Base-by-base conservation (phyloP, 2,888 invertebrate genomes). In the Chromoteleia sp. region DNA sequence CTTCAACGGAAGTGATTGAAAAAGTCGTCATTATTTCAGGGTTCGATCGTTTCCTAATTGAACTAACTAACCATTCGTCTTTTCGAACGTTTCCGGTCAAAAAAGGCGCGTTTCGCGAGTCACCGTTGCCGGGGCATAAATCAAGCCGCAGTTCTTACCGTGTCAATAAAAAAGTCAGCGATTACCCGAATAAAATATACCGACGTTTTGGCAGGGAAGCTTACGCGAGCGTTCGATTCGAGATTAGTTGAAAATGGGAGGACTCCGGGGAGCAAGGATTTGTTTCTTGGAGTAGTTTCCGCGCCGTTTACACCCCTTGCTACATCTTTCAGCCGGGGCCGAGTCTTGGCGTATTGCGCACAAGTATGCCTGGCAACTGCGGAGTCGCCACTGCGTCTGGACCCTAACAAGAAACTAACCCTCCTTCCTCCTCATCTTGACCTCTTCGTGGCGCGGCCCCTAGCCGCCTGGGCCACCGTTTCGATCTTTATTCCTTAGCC, bases 391-490 rank as follows among this genome's bases (percentile, higher is more conserved):
- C 86, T 88, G 87, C 88, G 90, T 91, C 91, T 91, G 90, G 89
- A 90, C 89, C 89, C 89, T 90, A 90, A 90, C 90, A 90, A 90
- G 90, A 91, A 91, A 90, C 91, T 89, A 88, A 88, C 88, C 88
- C 88, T 87, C 87, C 87, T 87, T 84, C 83, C 84, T 84, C 83
- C 85, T 80, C 74, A 82, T 84, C 82, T 83, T 84, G 84, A 85
- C 85, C 84, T 81, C 84, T 65, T 74, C 71, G 67, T 78, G 75
- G 83, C 82, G 71, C 79, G 84, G 81, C 84, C 85, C 86, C 86
- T 86, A 81, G 84, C 83, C 76, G 84, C 84, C 86, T 84, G 85
- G 83, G 83, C 83, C 75, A 83, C 83, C 85, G 83, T 84, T 85
- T 83, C 86, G 85, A 84, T 87, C 86, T 85, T 86, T 86, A 84